Evolutionary conservation across 2,113 vertebrate species (phyloP).

Genomic region (Morone saxatilis): DNA sequence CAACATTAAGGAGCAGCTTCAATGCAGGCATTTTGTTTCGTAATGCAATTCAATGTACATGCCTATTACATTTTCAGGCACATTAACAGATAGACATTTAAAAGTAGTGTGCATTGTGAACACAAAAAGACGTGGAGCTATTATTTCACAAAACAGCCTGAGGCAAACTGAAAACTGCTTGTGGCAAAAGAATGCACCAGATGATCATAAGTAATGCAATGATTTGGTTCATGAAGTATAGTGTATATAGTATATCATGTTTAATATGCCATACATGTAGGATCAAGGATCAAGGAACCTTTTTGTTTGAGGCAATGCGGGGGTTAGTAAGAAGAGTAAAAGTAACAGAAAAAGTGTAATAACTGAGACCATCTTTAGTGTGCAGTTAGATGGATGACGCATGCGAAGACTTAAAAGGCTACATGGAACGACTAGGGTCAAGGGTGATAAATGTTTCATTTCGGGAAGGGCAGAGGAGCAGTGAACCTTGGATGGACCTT

Average conservation of each 20-base stretch:
- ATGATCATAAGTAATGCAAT: constrained; percentile 26
- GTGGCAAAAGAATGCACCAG: constrained; percentile 25
- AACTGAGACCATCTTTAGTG: constrained; percentile 5
- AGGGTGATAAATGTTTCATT: constrained; percentile 71
- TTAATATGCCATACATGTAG: constrained; percentile 19
- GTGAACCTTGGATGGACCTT: constrained; percentile 48
- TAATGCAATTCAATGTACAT: too few relatives aligned
- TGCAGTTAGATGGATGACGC: constrained; percentile 12
- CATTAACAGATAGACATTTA: constrained; percentile 35
- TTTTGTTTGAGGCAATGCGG: constrained; percentile 4
- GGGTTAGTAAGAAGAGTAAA: constrained; percentile 20
- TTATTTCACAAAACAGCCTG: constrained; percentile 59
- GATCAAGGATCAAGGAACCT: constrained; percentile 22
- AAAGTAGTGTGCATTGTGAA: constrained; percentile 7
- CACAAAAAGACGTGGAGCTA: constrained; percentile 2
- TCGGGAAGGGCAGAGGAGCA: constrained; percentile 60
- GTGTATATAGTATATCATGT: background rate
- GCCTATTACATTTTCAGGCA: background rate
- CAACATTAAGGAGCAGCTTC: too few relatives aligned
- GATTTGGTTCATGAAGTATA: constrained; percentile 18
- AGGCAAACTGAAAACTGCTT: constrained; percentile 38
- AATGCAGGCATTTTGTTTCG: too few relatives aligned
- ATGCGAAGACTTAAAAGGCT: constrained; percentile 55
- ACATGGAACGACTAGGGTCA: constrained; percentile 49
- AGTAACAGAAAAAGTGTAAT: background rate